phyloP scores from a whole-genome alignment of 1,140 invertebrate species.

The Bombus cullumanus region DNA sequence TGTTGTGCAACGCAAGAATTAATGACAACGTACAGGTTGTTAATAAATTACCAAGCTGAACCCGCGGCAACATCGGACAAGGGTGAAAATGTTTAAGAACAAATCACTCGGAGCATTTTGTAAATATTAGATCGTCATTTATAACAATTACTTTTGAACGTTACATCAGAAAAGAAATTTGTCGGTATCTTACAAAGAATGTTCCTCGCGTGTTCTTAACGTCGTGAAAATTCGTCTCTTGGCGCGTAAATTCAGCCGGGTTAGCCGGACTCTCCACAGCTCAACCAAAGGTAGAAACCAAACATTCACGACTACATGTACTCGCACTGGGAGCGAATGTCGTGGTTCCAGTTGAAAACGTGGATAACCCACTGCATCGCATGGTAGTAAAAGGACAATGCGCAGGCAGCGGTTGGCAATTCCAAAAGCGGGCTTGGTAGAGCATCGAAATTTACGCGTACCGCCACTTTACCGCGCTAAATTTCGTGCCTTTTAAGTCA shows the following conservation, averaged over 20 bases:
- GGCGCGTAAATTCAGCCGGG: neutral
- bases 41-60: constrained; percentile 12
- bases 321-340: neutral
- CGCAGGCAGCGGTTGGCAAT: constrained; percentile 17
- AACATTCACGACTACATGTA: neutral
- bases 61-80: too few relatives aligned
- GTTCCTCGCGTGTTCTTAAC: neutral
- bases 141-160: neutral
- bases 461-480: constrained; percentile 3
- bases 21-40: neutral
- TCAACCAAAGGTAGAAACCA: constrained; percentile 1
- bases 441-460: constrained; percentile 32
- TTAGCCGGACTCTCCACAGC: neutral
- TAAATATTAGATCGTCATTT: neutral
- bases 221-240: neutral
- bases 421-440: neutral
- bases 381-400: constrained; percentile 51
- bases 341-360: constrained; percentile 45
- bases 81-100: neutral
- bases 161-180: too few relatives aligned
- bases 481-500: constrained; percentile 36
- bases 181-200: too few relatives aligned
- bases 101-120: neutral
- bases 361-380: constrained; percentile 48
- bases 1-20: neutral